Percentiles rank a stretch among this genome's conserved stretches.
Conservation (phyloP, 2,113 vertebrate species). For the Noturus placidus region DNA sequence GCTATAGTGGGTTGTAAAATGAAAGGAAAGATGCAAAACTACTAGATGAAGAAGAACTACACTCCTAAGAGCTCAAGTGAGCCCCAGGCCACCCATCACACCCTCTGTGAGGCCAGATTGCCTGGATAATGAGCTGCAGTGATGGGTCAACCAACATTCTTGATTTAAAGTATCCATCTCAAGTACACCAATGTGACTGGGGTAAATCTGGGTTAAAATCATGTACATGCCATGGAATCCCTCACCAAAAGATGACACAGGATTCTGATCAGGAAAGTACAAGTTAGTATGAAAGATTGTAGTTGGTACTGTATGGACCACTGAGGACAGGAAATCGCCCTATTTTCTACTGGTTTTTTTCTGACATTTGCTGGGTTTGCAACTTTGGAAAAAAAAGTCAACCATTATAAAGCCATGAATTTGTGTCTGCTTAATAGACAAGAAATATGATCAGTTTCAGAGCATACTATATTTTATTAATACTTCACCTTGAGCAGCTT, state of each 20-base stretch:
- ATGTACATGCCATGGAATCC: not conserved
- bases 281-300: not conserved
- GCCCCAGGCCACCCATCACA: not conserved
- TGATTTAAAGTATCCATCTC: not conserved
- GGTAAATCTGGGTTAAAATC: not conserved
- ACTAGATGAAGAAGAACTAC: slow-evolving; percentile 19
- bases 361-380: slow-evolving; percentile 11
- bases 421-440: slow-evolving; percentile 35
- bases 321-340: not conserved
- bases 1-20: not conserved
- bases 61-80: slow-evolving; percentile 23
- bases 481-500: slow-evolving; percentile 42
- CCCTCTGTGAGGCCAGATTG: slow-evolving; percentile 34
- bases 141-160: slow-evolving; percentile 26
- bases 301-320: not conserved
- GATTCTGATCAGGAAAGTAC: not conserved
- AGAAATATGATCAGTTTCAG: not conserved
- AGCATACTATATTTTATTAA: not conserved
- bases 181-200: not conserved
- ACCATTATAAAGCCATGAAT: slow-evolving; percentile 37
- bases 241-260: not conserved
- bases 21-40: slow-evolving; percentile 15
- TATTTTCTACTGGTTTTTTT: not conserved
- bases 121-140: slow-evolving; percentile 35
- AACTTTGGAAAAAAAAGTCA: not conserved